Conservation (phyloP, 2,888 invertebrate genomes). For the Ypsolopha sequella region DNA sequence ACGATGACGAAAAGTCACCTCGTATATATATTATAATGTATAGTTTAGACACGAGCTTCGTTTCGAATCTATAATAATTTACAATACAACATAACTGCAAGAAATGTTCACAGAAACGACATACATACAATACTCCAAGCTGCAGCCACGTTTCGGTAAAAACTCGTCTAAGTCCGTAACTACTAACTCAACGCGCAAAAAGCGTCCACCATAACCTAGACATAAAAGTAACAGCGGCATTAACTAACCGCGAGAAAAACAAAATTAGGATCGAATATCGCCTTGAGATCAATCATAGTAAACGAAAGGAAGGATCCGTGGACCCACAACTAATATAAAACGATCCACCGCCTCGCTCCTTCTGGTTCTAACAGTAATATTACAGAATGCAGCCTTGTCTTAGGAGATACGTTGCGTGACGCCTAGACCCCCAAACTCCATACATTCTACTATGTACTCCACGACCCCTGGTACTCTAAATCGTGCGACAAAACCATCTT, state of each 20-base stretch:
- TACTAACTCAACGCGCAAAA: conserved; percentile 55
- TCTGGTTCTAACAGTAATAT: conserved; percentile 17
- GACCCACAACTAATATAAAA: conserved; percentile 38
- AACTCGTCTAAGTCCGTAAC: conserved; percentile 32
- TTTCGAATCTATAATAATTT: conserved; percentile 52
- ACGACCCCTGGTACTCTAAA: no score
- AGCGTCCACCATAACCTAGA: conserved; percentile 55
- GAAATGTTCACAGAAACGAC: conserved; percentile 50
- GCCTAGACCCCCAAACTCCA: not conserved
- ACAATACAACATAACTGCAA: conserved; percentile 47
- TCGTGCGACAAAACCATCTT: no score
- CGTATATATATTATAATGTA: no score
- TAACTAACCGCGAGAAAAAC: conserved; percentile 46
- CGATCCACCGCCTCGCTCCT: conserved; percentile 21
- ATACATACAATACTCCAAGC: conserved; percentile 53
- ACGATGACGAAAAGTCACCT: no score
- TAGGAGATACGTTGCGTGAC: conserved; percentile 5
- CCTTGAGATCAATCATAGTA: conserved; percentile 66
- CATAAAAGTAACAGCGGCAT: conserved; percentile 52
- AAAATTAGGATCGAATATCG: conserved; percentile 64
- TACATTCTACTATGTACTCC: not conserved
- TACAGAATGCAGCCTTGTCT: conserved; percentile 21
- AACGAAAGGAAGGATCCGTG: conserved; percentile 35
- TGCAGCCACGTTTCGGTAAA: conserved; percentile 12
- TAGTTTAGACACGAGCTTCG: conserved; percentile 39